Percentiles rank a stretch among this genome's conserved stretches.
Evolutionary conservation across 2,888 invertebrate species (phyloP).

Genomic region (Dusona sp.): DNA sequence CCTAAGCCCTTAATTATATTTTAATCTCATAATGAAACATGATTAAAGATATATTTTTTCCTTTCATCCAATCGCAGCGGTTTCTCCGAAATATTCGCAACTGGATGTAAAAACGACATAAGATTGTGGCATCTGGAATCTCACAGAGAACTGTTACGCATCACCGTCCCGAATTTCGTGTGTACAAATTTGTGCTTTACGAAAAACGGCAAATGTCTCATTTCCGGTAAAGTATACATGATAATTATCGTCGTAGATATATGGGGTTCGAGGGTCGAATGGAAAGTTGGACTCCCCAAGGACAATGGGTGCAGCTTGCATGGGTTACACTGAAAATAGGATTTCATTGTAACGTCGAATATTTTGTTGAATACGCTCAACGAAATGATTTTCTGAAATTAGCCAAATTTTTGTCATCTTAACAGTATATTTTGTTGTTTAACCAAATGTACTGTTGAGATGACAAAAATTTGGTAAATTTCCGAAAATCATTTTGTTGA

Average conservation of each 20-base stretch:
- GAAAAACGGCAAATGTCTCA: constrained; percentile 91
- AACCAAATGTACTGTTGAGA: too few relatives aligned
- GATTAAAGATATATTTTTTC: background rate
- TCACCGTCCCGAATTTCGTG: constrained; percentile 94
- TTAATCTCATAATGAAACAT: background rate
- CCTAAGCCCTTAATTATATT: background rate
- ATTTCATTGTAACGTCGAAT: too few relatives aligned
- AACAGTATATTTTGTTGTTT: too few relatives aligned
- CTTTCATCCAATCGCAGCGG: constrained; percentile 86
- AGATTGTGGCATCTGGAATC: constrained; percentile 93
- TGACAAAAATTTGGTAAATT: too few relatives aligned
- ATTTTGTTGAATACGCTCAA: too few relatives aligned
- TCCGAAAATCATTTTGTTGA: too few relatives aligned
- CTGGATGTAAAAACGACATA: constrained; percentile 93
- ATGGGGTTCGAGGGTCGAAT: background rate
- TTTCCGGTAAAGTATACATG: constrained; percentile 87
- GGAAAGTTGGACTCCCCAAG: too few relatives aligned
- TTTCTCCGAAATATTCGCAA: constrained; percentile 94
- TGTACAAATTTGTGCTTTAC: constrained; percentile 93
- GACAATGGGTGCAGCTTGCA: too few relatives aligned
- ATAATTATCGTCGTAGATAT: background rate
- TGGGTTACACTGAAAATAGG: too few relatives aligned
- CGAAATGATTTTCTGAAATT: too few relatives aligned
- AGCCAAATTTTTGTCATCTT: too few relatives aligned
- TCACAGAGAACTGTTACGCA: constrained; percentile 92